Evolutionary conservation across 2,113 vertebrate species (phyloP), one percentile per base, ranked within the genome.

Genomic region (Tichodroma muraria): DNA sequence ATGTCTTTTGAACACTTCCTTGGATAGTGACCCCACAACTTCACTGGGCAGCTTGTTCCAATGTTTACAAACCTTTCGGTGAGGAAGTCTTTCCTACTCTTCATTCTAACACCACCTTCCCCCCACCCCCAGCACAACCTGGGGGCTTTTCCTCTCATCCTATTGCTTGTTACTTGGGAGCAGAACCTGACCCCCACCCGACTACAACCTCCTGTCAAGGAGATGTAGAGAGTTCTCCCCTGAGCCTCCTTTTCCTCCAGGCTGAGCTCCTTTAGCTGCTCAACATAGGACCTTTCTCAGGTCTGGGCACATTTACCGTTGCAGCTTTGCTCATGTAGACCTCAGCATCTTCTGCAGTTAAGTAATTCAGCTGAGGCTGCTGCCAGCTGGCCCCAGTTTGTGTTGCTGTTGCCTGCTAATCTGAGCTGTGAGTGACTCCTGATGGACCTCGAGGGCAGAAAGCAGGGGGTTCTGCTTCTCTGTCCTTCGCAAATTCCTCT

Each of bases 331-430:
- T 90, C 68, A 5, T 3, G 2, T n/a, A 83, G 79, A 82, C 52
- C 44, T 85, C 22, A 0, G 38, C 60, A 37, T 64, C 87, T 85
- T 82, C 81, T 86, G 47, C 71, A 59, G 52, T 52, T 24, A 33
- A 80, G 47, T 19, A 45, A 53, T 47, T 80, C 35, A 82, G 47
- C 42, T 38, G 81, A 77, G 71, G 20, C 18, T 38, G 66, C 27
- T 2, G 56, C 91, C 93, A 94, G 75, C 82, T 96, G 95, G 91
- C 91, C 88, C 50, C 79, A 30, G 79, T 42, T 59, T 37, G 38
- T 25, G 31, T 47, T 83, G 81, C 68, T 94, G 63, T 40, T 91
- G 50, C 64, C 81, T 85, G 89, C 35, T 87, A 44, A 85, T 73
- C 63, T 0, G 10, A 33, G 68, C 70, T 82, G 20, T 47, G 70